phyloP scores from a whole-genome alignment of 2,888 invertebrate species.

The Lycia hirtaria region DNA sequence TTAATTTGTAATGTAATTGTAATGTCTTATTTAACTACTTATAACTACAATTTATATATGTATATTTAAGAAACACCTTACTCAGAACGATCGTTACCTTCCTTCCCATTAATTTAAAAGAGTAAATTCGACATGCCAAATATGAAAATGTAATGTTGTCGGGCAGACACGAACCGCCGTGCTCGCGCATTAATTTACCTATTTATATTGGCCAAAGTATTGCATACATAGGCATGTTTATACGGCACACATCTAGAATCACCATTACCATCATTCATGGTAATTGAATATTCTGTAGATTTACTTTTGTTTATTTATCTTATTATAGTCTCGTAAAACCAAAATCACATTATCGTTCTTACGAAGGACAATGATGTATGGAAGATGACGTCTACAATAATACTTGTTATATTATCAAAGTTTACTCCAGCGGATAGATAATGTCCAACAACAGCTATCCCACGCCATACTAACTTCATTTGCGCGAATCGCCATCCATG shows the following conservation, averaged over 20 bases:
- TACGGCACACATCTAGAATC: constrained; percentile 31
- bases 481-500: no score
- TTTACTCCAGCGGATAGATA: no score
- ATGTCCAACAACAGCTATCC: no score
- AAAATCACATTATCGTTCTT: no score
- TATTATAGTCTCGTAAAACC: no score
- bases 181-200: constrained; percentile 73
- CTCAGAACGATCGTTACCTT: constrained; percentile 4
- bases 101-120: constrained; percentile 28
- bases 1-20: no score
- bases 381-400: no score
- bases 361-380: no score
- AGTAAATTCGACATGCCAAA: constrained; percentile 45
- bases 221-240: constrained; percentile 30
- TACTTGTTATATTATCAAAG: no score
- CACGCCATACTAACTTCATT: no score
- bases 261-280: constrained; percentile 25
- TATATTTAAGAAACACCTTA: not conserved
- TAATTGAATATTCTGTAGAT: constrained; percentile 22
- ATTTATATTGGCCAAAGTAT: constrained; percentile 36
- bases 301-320: constrained; percentile 19
- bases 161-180: constrained; percentile 56
- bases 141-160: constrained; percentile 66
- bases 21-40: no score
- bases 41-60: no score